phyloP scores from a whole-genome alignment of 2,113 vertebrate genomes.

The Ciconia boyciana region DNA sequence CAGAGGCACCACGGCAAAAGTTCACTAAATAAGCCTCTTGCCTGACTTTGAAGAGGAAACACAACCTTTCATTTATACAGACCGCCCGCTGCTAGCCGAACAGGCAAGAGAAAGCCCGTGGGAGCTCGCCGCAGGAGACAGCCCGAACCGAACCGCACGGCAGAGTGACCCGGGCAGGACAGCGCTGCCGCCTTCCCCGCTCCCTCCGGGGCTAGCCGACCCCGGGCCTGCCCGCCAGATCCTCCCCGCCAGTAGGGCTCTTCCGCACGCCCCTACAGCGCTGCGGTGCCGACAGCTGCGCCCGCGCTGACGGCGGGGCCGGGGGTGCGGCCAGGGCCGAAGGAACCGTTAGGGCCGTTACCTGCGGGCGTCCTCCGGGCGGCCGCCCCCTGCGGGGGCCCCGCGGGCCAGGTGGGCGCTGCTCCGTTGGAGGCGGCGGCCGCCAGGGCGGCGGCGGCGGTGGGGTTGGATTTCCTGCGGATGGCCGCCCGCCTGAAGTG shows the following conservation, averaged over 20 bases:
- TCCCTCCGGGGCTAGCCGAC: not conserved
- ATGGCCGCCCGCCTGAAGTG: conserved; percentile 8
- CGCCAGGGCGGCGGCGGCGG: not conserved
- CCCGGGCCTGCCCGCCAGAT: too few relatives aligned
- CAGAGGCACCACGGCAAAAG: not conserved
- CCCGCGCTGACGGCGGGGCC: not conserved
- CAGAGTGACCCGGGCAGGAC: not conserved
- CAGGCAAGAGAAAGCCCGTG: accelerated
- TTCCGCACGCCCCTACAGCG: too few relatives aligned
- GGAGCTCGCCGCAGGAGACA: not conserved
- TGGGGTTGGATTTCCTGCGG: conserved; percentile 8
- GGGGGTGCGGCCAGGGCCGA: too few relatives aligned
- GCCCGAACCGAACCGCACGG: too few relatives aligned
- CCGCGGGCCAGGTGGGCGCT: not conserved
- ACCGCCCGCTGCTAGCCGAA: not conserved
- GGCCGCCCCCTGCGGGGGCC: not conserved
- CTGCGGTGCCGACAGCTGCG: too few relatives aligned
- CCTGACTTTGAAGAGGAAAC: accelerated
- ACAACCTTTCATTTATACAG: accelerated
- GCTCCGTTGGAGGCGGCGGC: not conserved
- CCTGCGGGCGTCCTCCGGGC: not conserved
- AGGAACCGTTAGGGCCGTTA: not conserved
- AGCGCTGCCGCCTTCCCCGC: not conserved
- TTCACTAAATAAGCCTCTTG: accelerated
- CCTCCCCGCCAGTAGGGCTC: not conserved